Base-by-base conservation (phyloP, 2,888 invertebrate species). In the Blomia tropicalis region DNA sequence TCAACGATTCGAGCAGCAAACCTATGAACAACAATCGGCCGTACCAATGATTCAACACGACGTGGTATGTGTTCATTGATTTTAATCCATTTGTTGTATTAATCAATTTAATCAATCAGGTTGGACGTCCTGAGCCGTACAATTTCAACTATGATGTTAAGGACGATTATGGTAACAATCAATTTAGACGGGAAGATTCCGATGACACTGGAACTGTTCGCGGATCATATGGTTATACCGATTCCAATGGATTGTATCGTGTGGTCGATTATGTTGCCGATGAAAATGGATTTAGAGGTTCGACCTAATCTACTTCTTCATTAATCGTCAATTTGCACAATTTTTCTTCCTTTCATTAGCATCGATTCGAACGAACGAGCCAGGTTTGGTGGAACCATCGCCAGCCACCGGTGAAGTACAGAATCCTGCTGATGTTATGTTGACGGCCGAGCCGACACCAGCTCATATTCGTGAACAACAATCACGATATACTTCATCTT, bases 211-310 rank as follows among this genome's bases (percentile, higher is more conserved):
- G 68, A 58, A 63, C 64, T 32, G 62, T 67, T 1, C 62, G 66
- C 41, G 68, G 68, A 31, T 64, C 66, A 3, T 69, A 69, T 54
- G 68, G 68, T 36, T 69, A 69, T 60, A 67, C 66, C n/a, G 68
- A 69, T 43, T 64, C 67, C 11, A 63, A 66, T 59, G 68, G 68
- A 32, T 62, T 68, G 2, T 67, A 67, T 56, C 61, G 68, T 41
- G 58, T 66, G 19, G 68, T 69, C 4, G 67, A 69, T 43, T 69
- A 69, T 47, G 64, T 67, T 43, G 68, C 68, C 41, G 68, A 69
- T 44, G 56, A 63, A 19, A 64, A 65, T 36, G 68, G 68, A 25
- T 69, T 68, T 66, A 60, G 68, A 32, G 67, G 66, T 60, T 54
- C 56, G n/a, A 61, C 65, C 19, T 65, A 65, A 7, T 67, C 63